Evolutionary conservation across 2,888 invertebrate species (phyloP).

Genomic region (Penaeus monodon): DNA sequence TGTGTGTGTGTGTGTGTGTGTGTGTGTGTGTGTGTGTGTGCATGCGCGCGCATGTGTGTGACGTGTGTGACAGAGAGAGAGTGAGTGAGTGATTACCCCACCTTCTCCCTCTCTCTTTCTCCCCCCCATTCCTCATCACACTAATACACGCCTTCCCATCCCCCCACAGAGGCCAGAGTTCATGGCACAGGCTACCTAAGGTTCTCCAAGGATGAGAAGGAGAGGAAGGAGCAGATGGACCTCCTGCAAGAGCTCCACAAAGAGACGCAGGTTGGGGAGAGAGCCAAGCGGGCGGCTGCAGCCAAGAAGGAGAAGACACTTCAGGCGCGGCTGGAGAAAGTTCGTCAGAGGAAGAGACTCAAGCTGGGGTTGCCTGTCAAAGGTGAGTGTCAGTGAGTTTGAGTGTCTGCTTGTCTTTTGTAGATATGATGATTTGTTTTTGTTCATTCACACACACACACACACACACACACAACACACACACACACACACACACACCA

Average conservation of each 20-base stretch:
- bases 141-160: neutral
- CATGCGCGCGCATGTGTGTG: too few relatives aligned
- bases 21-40: too few relatives aligned
- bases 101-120: neutral
- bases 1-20: neutral
- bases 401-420: neutral
- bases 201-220: conserved; percentile 87
- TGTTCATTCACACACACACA: too few relatives aligned
- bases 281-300: conserved; percentile 75
- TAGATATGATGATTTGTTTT: too few relatives aligned
- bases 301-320: conserved; percentile 69
- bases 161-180: conserved; percentile 80
- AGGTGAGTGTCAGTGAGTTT: conserved; percentile 31
- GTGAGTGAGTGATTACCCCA: neutral
- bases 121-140: neutral
- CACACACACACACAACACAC: too few relatives aligned
- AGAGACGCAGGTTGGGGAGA: conserved; percentile 76
- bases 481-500: too few relatives aligned
- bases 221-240: conserved; percentile 84
- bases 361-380: conserved; percentile 67
- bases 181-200: conserved; percentile 94
- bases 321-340: conserved; percentile 69
- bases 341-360: conserved; percentile 67
- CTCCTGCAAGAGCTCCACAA: conserved; percentile 80
- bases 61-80: too few relatives aligned